Conservation (phyloP, 2,888 invertebrate genomes). For the Pyrrhia umbra region DNA sequence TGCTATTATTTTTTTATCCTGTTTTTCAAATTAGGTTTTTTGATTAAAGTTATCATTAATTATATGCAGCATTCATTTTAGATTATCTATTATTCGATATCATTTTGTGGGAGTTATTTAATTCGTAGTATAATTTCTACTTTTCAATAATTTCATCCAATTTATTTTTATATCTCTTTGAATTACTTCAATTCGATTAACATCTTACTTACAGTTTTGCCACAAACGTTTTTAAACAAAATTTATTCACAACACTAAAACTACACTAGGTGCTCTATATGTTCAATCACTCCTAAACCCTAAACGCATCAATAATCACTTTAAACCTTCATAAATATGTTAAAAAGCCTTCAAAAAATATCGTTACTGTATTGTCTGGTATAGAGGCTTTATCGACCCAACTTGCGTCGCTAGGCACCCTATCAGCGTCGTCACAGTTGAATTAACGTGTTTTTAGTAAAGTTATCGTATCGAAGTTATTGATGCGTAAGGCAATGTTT, state of each 20-base stretch:
- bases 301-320: not conserved
- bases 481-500: conserved; percentile 62
- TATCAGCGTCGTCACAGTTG: conserved; percentile 80
- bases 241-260: not conserved
- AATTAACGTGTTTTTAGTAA: conserved; percentile 75
- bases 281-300: not conserved
- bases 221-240: not conserved
- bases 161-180: no score
- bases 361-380: conserved; percentile 7
- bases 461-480: conserved; percentile 63
- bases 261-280: not conserved
- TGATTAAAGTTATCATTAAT: no score
- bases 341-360: conserved; percentile 10
- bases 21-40: not conserved
- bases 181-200: not conserved
- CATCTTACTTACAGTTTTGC: not conserved
- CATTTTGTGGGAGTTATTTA: no score
- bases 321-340: conserved; percentile 6
- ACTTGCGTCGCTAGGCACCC: conserved; percentile 69
- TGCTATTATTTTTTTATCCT: not conserved
- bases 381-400: conserved; percentile 73
- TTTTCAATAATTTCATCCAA: no score
- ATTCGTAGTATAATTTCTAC: no score
- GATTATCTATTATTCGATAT: no score
- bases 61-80: no score